Conservation (phyloP, 2,797 vertebrate species). For the Anolis apletophallus region DNA sequence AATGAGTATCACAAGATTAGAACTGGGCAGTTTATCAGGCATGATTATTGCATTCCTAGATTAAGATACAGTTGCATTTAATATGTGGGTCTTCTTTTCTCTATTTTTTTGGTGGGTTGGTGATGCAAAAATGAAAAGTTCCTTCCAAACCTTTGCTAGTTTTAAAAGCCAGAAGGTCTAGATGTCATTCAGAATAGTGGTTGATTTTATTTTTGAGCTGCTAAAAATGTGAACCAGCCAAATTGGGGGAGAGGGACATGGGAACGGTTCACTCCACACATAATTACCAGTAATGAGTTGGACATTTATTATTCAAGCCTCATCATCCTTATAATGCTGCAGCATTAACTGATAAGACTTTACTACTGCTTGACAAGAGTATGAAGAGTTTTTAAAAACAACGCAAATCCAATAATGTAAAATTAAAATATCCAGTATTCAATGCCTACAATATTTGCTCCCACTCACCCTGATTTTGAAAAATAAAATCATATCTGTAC, state of each 20-base stretch:
- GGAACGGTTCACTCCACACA: conserved; percentile 6
- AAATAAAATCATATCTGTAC: not conserved
- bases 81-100: not conserved
- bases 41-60: not conserved
- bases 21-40: not conserved
- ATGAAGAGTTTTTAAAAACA: not conserved
- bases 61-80: not conserved
- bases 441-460: not conserved
- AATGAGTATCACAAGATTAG: not conserved
- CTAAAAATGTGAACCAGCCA: not conserved
- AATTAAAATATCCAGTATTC: not conserved
- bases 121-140: not conserved
- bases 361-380: not conserved
- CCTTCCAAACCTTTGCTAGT: not conserved
- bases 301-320: conserved; percentile 7
- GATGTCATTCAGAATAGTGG: not conserved
- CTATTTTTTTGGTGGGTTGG: not conserved
- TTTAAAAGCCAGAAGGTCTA: not conserved
- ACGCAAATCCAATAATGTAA: not conserved
- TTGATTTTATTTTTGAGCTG: conserved; percentile 54
- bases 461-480: not conserved
- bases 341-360: not conserved
- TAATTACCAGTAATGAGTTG: conserved; percentile 37
- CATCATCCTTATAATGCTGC: conserved; percentile 20
- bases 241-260: conserved; percentile 18